Conservation (phyloP, 2,888 invertebrate genomes). For the Hetaerina titia region DNA sequence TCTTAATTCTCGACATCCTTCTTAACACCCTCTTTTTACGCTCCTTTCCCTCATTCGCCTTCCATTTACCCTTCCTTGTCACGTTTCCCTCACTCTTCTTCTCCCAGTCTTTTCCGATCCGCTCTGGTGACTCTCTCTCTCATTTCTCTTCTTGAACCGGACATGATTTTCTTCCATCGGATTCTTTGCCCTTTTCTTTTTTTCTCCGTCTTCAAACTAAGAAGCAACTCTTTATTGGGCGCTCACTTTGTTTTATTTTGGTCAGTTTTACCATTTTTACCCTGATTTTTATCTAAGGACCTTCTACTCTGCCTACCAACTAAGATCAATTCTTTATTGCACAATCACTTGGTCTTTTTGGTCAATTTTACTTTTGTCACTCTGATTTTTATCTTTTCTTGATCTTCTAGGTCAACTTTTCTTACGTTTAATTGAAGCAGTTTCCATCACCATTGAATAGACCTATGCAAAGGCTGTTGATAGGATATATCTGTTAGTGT, state of each 20-base stretch:
- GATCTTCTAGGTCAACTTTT: too few species aligned
- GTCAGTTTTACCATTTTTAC: background rate
- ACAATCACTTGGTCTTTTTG: too few species aligned
- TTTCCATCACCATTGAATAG: too few species aligned
- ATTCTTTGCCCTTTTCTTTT: background rate
- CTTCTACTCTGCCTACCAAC: background rate
- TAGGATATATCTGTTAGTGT: too few species aligned
- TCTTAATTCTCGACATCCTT: background rate
- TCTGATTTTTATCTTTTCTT: too few species aligned
- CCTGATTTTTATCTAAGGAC: background rate
- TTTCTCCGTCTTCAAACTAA: background rate
- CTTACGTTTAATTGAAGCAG: too few species aligned
- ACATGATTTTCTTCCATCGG: background rate
- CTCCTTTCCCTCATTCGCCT: background rate
- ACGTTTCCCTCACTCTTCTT: background rate
- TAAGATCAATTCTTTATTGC: too few species aligned
- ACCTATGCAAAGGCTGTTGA: too few species aligned
- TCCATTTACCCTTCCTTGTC: constrained; percentile 18
- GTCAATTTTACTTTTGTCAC: too few species aligned
- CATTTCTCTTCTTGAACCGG: background rate
- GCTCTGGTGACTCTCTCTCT: background rate
- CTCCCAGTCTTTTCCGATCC: background rate
- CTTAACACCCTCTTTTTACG: background rate
- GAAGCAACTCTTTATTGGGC: background rate
- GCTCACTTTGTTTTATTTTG: background rate